Base-by-base conservation (phyloP, 2,888 invertebrate genomes). In the Limenitis camilla region DNA sequence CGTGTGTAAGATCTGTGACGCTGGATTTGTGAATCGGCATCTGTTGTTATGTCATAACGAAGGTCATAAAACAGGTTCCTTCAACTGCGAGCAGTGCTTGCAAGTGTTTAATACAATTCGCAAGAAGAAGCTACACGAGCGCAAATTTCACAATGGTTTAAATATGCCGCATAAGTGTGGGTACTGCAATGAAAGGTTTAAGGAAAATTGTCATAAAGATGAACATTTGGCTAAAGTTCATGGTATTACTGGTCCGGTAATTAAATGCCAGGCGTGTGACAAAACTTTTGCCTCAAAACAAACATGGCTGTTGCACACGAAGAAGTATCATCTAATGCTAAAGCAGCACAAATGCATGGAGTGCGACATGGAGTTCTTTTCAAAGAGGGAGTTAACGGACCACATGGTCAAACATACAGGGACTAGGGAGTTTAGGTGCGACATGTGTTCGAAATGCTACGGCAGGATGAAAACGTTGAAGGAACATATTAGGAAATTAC, bases 361-460 rank as follows among this genome's bases (percentile, higher is more conserved):
- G 3, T 88, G 88, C 36, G 81, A 78, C 1, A 83, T 75, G 61
- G 64, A 65, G 0, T 80, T 78, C 55, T 74, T 65, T 40, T 61
- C 57, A 0, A 56, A 59, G 36, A 42, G 53, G 4, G 65, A 64
- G 27, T 45, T 74, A 10, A 66, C 63, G 1, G 63, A 62, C 5
- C 78, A 79, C 39, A 66, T 68, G 65, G 61, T 81, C 7, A 79
- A 71, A 10, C 88, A 88, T 59, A 77, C 81, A 0, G 78, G 75
- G 0, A 68, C 68, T 1, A 83, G 78, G 56, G 76, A 81, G 5
- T 86, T 75, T 36, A 67, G 78, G 27, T 83, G 82, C 48, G 67
- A 72, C 19, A 52, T 76, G 1, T 83, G 83, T 40, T 61, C 61
- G 1, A 79, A 79, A 46, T 60, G 53, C 0, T 82, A 71, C 44